Evolutionary conservation across 2,888 invertebrate genomes (phyloP).

Genomic region (Harpalus rufipes): DNA sequence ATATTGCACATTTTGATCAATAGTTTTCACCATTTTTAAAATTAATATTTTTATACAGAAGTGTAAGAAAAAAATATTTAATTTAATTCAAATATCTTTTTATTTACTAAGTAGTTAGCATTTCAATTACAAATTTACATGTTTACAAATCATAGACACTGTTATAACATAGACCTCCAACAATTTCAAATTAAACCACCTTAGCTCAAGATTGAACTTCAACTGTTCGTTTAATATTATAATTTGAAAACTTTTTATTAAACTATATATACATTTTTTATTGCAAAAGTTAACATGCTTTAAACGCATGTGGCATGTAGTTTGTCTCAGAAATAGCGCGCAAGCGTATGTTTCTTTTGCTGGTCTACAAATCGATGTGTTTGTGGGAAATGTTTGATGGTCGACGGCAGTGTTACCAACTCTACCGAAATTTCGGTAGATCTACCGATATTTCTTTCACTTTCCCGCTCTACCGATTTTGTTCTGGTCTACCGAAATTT

Average conservation of each 20-base stretch:
- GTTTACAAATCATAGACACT: not conserved
- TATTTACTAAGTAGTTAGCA: slow-evolving; percentile 7
- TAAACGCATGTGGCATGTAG: not conserved
- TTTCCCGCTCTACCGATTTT: no score
- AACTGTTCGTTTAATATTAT: not conserved
- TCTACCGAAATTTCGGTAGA: no score
- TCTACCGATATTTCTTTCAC: no score
- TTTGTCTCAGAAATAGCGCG: not conserved
- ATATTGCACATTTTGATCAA: not conserved
- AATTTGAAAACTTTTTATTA: not conserved
- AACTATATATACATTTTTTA: not conserved
- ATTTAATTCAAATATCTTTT: not conserved
- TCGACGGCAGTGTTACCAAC: no score
- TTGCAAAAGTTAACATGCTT: no score
- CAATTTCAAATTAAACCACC: not conserved
- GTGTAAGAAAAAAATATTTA: not conserved
- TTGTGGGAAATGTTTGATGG: no score
- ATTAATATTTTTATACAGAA: not conserved
- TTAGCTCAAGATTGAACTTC: not conserved
- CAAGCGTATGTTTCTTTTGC: not conserved
- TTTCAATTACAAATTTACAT: not conserved
- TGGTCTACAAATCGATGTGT: slow-evolving; percentile 27
- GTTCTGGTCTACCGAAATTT: no score
- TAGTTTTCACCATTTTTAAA: not conserved
- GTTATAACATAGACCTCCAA: not conserved